Evolutionary conservation across 2,113 vertebrate species (phyloP).

Genomic region (Chloroceryle aenea): DNA sequence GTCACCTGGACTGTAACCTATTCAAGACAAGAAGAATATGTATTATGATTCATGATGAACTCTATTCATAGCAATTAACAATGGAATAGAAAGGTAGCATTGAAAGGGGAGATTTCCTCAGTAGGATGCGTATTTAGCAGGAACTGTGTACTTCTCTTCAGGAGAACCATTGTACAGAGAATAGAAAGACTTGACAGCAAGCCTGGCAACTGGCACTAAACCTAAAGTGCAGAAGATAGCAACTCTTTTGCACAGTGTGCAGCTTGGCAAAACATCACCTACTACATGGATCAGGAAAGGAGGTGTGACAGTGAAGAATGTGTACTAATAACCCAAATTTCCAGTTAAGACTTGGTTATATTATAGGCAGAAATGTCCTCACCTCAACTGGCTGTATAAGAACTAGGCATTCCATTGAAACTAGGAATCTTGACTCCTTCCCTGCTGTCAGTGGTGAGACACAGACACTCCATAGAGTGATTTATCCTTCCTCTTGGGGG

Average conservation of each 20-base stretch:
- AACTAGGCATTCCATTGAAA: background rate
- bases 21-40: background rate
- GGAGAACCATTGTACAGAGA: background rate
- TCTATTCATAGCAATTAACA: background rate
- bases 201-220: background rate
- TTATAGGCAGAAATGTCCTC: background rate
- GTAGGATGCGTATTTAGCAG: background rate
- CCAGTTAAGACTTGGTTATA: background rate
- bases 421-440: background rate
- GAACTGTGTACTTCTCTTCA: background rate
- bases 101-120: background rate
- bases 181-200: background rate
- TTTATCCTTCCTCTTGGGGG: background rate
- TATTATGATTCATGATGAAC: background rate
- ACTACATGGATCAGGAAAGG: background rate
- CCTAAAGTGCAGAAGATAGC: background rate
- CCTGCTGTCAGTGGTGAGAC: background rate
- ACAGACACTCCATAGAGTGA: background rate
- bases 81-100: background rate
- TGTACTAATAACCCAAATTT: background rate
- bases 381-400: background rate
- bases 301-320: background rate
- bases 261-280: background rate
- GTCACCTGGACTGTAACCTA: background rate
- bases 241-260: background rate